phyloP scores from a whole-genome alignment of 1,140 invertebrate species.

The Drosophila aff. region DNA sequence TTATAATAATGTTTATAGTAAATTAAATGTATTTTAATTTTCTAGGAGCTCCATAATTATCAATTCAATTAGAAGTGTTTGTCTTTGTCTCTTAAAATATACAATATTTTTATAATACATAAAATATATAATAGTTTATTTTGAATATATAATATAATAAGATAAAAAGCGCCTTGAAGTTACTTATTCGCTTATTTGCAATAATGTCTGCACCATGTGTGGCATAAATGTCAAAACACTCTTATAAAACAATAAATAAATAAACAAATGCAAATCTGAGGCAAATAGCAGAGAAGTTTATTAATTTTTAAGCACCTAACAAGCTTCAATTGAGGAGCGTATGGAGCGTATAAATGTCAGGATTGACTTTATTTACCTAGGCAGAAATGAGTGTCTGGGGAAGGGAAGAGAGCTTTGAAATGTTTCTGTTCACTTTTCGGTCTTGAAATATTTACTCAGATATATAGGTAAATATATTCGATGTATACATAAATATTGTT shows the following conservation, averaged over 20 bases:
- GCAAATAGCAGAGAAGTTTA: neutral
- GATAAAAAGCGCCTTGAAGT: neutral
- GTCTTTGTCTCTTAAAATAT: too few relatives aligned
- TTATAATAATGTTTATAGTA: too few relatives aligned
- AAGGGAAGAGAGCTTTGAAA: neutral
- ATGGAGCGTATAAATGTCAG: neutral
- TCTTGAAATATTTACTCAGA: neutral
- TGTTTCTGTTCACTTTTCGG: neutral
- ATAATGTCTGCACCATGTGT: neutral
- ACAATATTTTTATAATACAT: too few relatives aligned
- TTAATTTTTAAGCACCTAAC: neutral
- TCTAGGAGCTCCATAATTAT: too few relatives aligned
- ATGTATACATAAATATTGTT: neutral
- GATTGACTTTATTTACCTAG: neutral
- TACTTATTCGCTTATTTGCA: neutral
- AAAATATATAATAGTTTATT: too few relatives aligned
- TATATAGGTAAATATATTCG: neutral
- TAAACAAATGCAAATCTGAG: neutral
- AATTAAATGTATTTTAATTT: too few relatives aligned
- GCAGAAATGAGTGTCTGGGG: neutral
- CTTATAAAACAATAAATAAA: neutral
- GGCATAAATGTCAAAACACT: neutral
- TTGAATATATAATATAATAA: neutral
- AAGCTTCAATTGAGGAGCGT: neutral
- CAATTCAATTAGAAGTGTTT: too few relatives aligned